Evolutionary conservation across 2,113 vertebrate species (phyloP), one percentile per base, ranked within the genome.

Genomic region (Hepsetus odoe): DNA sequence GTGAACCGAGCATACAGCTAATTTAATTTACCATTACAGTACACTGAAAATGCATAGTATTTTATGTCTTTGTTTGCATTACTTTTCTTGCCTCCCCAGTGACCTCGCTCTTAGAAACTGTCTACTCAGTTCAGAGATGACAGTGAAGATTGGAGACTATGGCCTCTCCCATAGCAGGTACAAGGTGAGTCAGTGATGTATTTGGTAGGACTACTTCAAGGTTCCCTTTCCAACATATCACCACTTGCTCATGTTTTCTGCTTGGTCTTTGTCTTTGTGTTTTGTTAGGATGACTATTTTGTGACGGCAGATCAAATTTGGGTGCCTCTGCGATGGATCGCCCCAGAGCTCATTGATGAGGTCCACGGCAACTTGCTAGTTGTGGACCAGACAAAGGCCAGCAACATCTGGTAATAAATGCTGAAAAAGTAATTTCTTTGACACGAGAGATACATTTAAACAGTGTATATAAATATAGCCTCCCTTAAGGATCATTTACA

Each of bases 301-400:
- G 91, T 98, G 87, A 99, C 98, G 0, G 92, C 96, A 14, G 98
- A 99, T 91, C 97, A 98, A 91, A 94, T 98, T 86, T 98, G 98
- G 97, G 95, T 99, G 85, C 96, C 98, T 0, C 90, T 99, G 86
- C 96, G 98, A 85, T 99, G 98, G 98, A 98, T 98, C 7, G 97
- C 98, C 0, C 98, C 98, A 0, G 98, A 99, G 87, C 96, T 99
- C 80, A 95, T 99, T 46, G 98, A 99, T 0, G 97, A 99, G 49
- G 98, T 98, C 74, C 98, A 99, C 0, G 93, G 96, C 76, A 99
- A 99, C 90, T 90, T 98, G 82, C 90, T 99, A 4, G 91, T 98
- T 0, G 98, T 96, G 53, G 96, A 96, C 89, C 98, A 99, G 90
- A 98, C 97, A 83, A 98, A 96, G 89, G 84, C 93, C 88, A 98